Conservation (phyloP, 2,797 vertebrate species). For the Melanogrammus aeglefinus region DNA sequence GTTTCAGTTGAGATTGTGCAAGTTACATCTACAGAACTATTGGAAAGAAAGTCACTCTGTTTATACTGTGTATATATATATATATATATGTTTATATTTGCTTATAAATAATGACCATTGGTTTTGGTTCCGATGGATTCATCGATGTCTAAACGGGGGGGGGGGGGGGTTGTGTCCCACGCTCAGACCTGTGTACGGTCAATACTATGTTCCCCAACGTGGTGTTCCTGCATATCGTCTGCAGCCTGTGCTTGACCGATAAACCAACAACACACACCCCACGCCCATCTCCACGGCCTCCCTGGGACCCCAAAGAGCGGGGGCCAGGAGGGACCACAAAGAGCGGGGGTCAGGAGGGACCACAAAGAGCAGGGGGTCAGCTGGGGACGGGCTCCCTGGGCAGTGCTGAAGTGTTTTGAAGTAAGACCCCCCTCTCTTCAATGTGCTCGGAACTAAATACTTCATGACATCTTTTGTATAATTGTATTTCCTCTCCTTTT, state of each 20-base stretch:
- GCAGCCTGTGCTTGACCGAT: conserved; percentile 44
- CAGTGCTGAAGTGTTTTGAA: conserved; percentile 36
- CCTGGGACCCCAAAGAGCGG: conserved; percentile 19
- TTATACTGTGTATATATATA: conserved; percentile 11
- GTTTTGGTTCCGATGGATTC: conserved; percentile 46
- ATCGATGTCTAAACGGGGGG: conserved; percentile 35
- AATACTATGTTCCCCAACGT: conserved; percentile 21
- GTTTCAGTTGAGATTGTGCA: conserved; percentile 55
- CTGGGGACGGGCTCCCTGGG: conserved; percentile 28
- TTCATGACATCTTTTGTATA: conserved; percentile 14
- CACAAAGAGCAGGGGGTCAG: conserved; percentile 11
- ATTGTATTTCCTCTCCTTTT: neutral
- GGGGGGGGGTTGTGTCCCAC: conserved; percentile 54
- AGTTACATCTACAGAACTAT: conserved; percentile 43
- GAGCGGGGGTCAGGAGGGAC: conserved; percentile 16
- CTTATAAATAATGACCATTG: conserved; percentile 27
- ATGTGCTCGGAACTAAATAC: conserved; percentile 54
- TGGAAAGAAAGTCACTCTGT: conserved; percentile 26
- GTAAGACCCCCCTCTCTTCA: conserved; percentile 48
- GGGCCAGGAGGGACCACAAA: conserved; percentile 7
- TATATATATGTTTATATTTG: conserved; percentile 3
- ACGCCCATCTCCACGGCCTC: conserved; percentile 43
- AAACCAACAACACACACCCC: conserved; percentile 13
- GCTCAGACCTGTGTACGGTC: conserved; percentile 50
- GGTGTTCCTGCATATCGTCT: conserved; percentile 47